Evolutionary conservation across 1,140 invertebrate species (phyloP).

Genomic region (Trigoniulus corallinus): DNA sequence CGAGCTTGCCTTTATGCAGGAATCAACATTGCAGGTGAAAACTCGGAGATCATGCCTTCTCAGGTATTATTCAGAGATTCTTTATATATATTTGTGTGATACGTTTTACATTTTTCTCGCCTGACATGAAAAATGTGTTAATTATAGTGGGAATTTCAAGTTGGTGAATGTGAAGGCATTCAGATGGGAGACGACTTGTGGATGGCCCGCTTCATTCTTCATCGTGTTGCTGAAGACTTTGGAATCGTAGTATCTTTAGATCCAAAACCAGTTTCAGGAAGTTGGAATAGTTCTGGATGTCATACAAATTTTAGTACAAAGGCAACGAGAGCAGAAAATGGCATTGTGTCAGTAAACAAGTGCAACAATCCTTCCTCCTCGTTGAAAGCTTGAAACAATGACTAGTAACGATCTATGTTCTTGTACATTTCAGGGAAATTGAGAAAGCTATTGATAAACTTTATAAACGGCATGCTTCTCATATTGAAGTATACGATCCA

Average conservation of each 20-base stretch:
- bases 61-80: constrained; percentile 30
- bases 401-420: too few relatives aligned
- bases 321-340: constrained; percentile 65
- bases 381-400: too few relatives aligned
- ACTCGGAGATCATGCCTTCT: constrained; percentile 87
- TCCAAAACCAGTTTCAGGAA: constrained; percentile 64
- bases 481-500: constrained; percentile 81
- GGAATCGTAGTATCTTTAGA: constrained; percentile 72
- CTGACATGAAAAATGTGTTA: too few relatives aligned
- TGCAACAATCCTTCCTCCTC: neutral
- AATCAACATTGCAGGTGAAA: constrained; percentile 71
- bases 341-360: constrained; percentile 38
- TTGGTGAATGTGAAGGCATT: constrained; percentile 67
- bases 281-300: constrained; percentile 85
- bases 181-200: constrained; percentile 73
- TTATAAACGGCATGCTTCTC: constrained; percentile 59
- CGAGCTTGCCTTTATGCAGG: constrained; percentile 74
- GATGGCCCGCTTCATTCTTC: constrained; percentile 69
- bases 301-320: constrained; percentile 79
- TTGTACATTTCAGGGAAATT: constrained; percentile 26
- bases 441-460: constrained; percentile 49
- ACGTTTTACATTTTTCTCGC: too few relatives aligned
- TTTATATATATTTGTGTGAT: neutral
- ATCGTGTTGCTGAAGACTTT: constrained; percentile 78
- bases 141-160: constrained; percentile 43